phyloP scores from a whole-genome alignment of 2,888 invertebrate genomes.

The Drosophila kokeensis region DNA sequence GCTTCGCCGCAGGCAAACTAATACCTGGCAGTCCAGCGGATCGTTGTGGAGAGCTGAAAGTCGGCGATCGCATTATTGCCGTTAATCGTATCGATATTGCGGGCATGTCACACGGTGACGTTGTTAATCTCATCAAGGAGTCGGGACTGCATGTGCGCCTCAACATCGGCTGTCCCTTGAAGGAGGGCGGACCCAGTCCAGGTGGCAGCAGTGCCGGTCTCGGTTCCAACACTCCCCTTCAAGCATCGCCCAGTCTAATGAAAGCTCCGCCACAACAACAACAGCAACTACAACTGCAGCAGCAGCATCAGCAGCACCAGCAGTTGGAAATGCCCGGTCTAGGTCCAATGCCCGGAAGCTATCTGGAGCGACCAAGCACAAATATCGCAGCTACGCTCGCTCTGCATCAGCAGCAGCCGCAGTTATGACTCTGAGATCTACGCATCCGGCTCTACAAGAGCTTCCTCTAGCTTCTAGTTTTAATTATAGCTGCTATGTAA shows the following conservation, averaged over 20 bases:
- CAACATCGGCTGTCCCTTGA: conserved; percentile 87
- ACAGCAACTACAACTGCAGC: conserved; percentile 66
- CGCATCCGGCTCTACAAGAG: conserved; percentile 84
- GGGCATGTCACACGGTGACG: conserved; percentile 97
- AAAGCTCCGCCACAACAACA: conserved; percentile 72
- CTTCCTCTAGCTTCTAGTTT: conserved; percentile 75
- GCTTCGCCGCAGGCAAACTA: conserved; percentile 90
- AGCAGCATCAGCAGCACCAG: conserved; percentile 56
- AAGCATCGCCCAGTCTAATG: conserved; percentile 61
- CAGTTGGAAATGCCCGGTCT: conserved; percentile 61
- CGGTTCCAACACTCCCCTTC: conserved; percentile 75
- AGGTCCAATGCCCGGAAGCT: conserved; percentile 59
- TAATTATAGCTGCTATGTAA: conserved; percentile 50
- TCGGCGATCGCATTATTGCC: conserved; percentile 97
- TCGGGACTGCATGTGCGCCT: conserved; percentile 96
- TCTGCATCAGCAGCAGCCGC: conserved; percentile 83
- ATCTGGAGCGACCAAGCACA: conserved; percentile 72
- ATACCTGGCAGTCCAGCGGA: conserved; percentile 98
- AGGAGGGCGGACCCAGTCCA: conserved; percentile 73
- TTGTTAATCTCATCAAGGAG: conserved; percentile 98
- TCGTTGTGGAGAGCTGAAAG: conserved; percentile 94
- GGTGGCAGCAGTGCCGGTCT: conserved; percentile 63
- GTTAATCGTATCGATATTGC: conserved; percentile 97
- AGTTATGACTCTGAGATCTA: conserved; percentile 85
- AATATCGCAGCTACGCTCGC: conserved; percentile 68